Evolutionary conservation across 2,888 invertebrate genomes (phyloP), one percentile per base, ranked within the genome.

Genomic region (Andricus quercusramuli): DNA sequence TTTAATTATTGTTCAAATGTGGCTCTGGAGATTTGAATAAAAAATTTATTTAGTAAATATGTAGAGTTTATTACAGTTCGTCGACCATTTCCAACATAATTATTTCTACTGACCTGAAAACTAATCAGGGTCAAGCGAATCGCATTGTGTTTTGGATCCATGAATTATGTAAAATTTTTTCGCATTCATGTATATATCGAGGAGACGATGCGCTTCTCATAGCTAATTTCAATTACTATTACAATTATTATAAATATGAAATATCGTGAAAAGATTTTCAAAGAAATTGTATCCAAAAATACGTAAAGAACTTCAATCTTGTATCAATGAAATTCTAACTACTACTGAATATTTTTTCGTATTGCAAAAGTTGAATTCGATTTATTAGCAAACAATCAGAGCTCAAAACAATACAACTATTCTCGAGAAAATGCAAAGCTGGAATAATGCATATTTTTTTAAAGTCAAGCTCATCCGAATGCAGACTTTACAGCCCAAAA

Each of bases 51-150:
- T 20, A 0, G 20, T 20, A 44, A n/a, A 22, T 64, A 47, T n/a
- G 0, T 41, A 20, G 51, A 29, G 6, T 51, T 70, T 70, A 6
- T 51, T 25, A 76, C 78, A 66, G 76, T 67, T 80, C 47, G 64
- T 67, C 76, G 15, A 65, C 74, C 6, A 3, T 32, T 56, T 11
- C 25, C 3, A 11, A 62, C 41, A 77, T 77, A 66, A 68, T 77
- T 68, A 22, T 44, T 74, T 15, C 9, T 15, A 47, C n/a, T 20
- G 51, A 78, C 67, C 37, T n/a, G 70, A 70, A 70, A 51, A 37
- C 4, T 2, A 70, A 32, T 51, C 51, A 70, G 51, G 70, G 70
- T 70, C 70, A 70, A 25, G 20, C 51, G 29, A 70, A 70, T 29
- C 29, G 44, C 47, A 70, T 51, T 51, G 4, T 29, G 22, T 70